These are phyloP conservation scores for Drosophila lutescens DNA, from an alignment of 2,888 invertebrate genomes.

Conservation along the genomic window DNA sequence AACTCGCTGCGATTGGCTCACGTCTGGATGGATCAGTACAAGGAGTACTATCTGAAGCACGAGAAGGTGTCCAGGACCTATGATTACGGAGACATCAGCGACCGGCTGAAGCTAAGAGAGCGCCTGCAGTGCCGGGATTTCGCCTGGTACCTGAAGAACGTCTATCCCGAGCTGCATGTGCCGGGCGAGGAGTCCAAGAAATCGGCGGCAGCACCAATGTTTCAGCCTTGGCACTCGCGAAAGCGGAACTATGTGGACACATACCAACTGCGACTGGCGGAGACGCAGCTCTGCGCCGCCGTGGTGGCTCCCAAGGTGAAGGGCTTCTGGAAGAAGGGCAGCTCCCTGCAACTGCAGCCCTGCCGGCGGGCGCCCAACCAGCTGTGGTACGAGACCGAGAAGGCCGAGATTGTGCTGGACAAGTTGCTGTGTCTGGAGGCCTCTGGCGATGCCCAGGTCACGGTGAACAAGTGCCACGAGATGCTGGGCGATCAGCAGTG, in stretches of 20 bases:
- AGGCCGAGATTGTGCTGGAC: conserved; percentile 92
- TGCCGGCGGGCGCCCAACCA: conserved; percentile 90
- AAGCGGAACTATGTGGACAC: conserved; percentile 90
- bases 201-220: conserved; percentile 85
- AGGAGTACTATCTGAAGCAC: conserved; percentile 87
- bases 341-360: conserved; percentile 87
- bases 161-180: conserved; percentile 95
- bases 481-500: conserved; percentile 96
- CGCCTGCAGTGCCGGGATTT: conserved; percentile 93
- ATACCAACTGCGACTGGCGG: conserved; percentile 90
- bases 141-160: conserved; percentile 95
- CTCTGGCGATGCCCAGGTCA: conserved; percentile 86
- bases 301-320: conserved; percentile 85
- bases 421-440: conserved; percentile 94
- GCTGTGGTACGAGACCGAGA: conserved; percentile 91
- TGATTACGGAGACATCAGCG: conserved; percentile 92
- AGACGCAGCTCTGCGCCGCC: conserved; percentile 91
- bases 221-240: conserved; percentile 93
- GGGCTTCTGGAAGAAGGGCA: conserved; percentile 89
- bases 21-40: conserved; percentile 98
- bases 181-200: conserved; percentile 85
- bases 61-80: conserved; percentile 84
- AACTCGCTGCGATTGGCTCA: conserved; percentile 96
- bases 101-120: conserved; percentile 89
- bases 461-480: conserved; percentile 95